These are phyloP conservation scores for Cryptoblepharus egeriae DNA, from an alignment of 2,797 vertebrate species.

Conservation along the genomic window DNA sequence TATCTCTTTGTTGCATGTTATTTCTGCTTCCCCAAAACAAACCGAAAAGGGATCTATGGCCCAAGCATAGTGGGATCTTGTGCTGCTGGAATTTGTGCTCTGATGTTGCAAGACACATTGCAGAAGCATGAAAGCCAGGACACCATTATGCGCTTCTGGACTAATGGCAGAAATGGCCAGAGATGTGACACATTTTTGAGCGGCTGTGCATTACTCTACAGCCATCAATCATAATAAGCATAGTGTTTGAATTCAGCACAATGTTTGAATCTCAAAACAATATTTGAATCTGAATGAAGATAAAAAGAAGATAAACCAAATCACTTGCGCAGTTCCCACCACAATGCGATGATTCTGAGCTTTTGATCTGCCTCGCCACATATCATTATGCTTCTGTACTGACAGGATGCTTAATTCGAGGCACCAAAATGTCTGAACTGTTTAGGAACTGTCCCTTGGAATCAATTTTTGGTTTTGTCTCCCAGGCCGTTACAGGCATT, in stretches of 20 bases:
- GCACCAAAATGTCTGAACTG: slow-evolving; percentile 85
- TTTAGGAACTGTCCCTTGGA: slow-evolving; percentile 78
- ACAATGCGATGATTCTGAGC: slow-evolving; percentile 58
- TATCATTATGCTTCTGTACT: slow-evolving; percentile 75
- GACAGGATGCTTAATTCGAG: slow-evolving; percentile 80
- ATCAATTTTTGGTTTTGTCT: slow-evolving; percentile 80
- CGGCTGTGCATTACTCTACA: slow-evolving; percentile 7
- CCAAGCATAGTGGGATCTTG: no score
- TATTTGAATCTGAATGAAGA: slow-evolving; percentile 36
- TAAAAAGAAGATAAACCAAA: slow-evolving; percentile 57
- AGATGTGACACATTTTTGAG: no score
- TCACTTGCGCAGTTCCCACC: slow-evolving; percentile 49
- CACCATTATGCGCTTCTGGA: no score
- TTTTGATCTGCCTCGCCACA: slow-evolving; percentile 56
- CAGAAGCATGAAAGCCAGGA: no score
- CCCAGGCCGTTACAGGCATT: slow-evolving; percentile 68
- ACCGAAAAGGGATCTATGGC: no score
- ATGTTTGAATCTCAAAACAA: slow-evolving; percentile 34
- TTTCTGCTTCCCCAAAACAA: no score
- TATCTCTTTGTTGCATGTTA: no score
- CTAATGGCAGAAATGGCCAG: no score
- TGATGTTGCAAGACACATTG: no score
- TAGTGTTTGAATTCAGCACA: slow-evolving; percentile 18
- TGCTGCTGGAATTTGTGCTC: no score
- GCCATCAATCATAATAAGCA: not conserved